Evolutionary conservation across 1,140 invertebrate species (phyloP).

Genomic region (Oedothorax gibbosus): DNA sequence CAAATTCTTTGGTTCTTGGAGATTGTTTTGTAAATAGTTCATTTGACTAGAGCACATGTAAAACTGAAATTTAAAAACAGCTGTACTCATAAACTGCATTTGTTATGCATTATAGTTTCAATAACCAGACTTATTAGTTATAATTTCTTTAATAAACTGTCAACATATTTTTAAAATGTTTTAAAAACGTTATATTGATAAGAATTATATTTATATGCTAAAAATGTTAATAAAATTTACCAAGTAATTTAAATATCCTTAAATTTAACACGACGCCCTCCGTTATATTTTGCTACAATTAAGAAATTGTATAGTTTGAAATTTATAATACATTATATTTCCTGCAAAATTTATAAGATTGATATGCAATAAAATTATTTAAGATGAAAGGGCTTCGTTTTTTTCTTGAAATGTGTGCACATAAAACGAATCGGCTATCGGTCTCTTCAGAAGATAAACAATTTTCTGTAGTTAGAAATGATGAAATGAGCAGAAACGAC

Average conservation of each 20-base stretch:
- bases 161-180: no score
- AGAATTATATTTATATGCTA: background rate
- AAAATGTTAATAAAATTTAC: conserved; percentile 24
- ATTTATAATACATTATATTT: conserved; percentile 35
- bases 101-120: no score
- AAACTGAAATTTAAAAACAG: no score
- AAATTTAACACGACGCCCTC: conserved; percentile 9
- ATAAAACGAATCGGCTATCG: background rate
- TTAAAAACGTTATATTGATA: no score
- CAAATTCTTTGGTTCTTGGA: background rate
- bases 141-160: no score
- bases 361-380: conserved; percentile 54
- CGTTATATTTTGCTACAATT: conserved; percentile 55
- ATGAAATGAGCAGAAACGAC: background rate
- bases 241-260: background rate
- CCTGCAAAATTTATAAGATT: conserved; percentile 49
- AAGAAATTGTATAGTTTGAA: conserved; percentile 53
- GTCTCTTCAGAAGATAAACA: background rate
- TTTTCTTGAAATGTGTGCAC: background rate
- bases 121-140: no score
- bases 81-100: no score
- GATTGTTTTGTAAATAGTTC: no score
- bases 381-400: conserved; percentile 17
- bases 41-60: no score
- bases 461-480: background rate